Evolutionary conservation across 1,140 invertebrate genomes (phyloP), one percentile per base, ranked within the genome.

Genomic region (Monochamus saltuarius): DNA sequence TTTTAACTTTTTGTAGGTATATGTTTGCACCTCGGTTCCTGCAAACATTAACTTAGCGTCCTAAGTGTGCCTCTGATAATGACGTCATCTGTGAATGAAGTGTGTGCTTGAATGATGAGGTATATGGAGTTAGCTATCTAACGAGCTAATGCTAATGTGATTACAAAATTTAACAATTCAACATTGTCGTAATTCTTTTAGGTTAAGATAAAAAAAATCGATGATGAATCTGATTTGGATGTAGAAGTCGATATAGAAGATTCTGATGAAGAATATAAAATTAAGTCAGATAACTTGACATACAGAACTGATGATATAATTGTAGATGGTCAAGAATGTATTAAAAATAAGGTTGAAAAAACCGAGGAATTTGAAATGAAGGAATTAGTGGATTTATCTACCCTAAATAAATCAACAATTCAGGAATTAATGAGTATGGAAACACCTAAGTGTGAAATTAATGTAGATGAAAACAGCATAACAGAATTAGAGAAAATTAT

Each of bases 211-310:
- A 55, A 82, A 68, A 79, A 79, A 52, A 75, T 71, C 61, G 74
- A 78, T 49, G 79, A 80, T 3, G 80, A 82, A 39, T 77, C 78
- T 51, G 82, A 83, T 55, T 80, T 78, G 66, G 83, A 85, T 61
- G 74, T 81, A 68, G 82, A 83, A 56, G 78, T 85, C 59, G 83
- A 84, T 66, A 71, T 84, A 65, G 82, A 82, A 67, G 80, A 81
- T 69, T 77, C 78, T 51, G 75, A 70, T 61, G 78, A 79, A 50
- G 42, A 45, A 49, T 42, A 46, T 11, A 19, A 7, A 14, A 38
- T 46, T 19, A 65, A 67, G 57, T 7, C 38, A 11, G 56, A 56
- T 19, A 46, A 38, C 59, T 40, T 52, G 8, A 53, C 43, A 50
- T 29, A 43, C 13, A 34, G 11, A 40, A 38, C 6, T 16, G 13